Base-by-base conservation (phyloP, 1,140 invertebrate species). In the Metopolophium dirhodum region DNA sequence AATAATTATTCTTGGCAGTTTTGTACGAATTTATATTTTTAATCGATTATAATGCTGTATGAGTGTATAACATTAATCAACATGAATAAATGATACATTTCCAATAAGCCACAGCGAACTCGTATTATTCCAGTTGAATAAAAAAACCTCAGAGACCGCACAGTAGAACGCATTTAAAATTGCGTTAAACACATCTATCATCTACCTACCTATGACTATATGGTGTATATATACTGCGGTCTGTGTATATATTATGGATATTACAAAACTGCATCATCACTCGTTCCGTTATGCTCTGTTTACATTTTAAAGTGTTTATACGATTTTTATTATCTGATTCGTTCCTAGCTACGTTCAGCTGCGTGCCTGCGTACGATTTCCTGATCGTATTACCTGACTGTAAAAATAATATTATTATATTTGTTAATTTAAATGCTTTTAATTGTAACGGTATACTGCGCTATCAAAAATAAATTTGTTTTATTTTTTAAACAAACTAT, bases 231-330 rank as follows among this genome's bases (percentile, higher is more conserved):
- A 54, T 54, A 49, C 37, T 49, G 1, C 1, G 30, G 30, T 3
- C n/a, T n/a, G 30, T 77, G 4, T n/a, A 68, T 68, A 68, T 77
- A 77, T 77, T n/a, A 77, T 77, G 14, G 61, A 86, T 45, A 54
- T 54, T 26, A 61, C 35, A 61, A 90, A 61, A 90, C 51, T 57
- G 88, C 54, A 90, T 90, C 54, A 90, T 90, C 88, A 61, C 35
- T 90, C 2, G 54, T 90, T 90, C 14, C 7, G 88, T 57, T 61
- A 90, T 90, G 88, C 88, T 90, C 88, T 61, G 54, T 61, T 90
- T 90, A 90, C 88, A 61, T 30, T 30, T 90, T 41, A 61, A 51
- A 90, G 54, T 90, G 51, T 90, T 26, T 41, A 61, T 18, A 61
- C 88, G 49, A 90, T 26, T 57, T 22, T 57, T 57, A 90, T 90